These are phyloP conservation scores for Fistularia commersonii DNA, from an alignment of 2,797 vertebrate species.

Conservation along the genomic window DNA sequence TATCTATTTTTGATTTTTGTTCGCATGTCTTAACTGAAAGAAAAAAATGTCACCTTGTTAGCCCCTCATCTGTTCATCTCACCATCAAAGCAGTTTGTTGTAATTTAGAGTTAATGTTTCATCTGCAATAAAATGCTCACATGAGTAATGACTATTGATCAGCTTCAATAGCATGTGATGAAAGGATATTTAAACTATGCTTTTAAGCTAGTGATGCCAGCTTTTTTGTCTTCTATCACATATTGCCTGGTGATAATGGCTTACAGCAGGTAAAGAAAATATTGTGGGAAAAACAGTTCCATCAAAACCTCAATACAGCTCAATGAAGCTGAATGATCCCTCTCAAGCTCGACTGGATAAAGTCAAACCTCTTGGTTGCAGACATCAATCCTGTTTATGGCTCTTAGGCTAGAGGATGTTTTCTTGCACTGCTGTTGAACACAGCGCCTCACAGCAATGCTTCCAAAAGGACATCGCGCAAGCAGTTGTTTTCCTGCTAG, in stretches of 20 bases:
- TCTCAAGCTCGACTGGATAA: conserved; percentile 75
- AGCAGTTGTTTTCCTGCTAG: conserved; percentile 51
- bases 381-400: conserved; percentile 81
- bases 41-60: too few species aligned
- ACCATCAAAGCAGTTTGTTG: too few species aligned
- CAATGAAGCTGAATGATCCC: conserved; percentile 77
- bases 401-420: conserved; percentile 72
- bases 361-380: conserved; percentile 72
- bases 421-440: conserved; percentile 69
- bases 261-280: conserved; percentile 49
- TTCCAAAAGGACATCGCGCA: conserved; percentile 48
- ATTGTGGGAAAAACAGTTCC: conserved; percentile 58
- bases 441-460: conserved; percentile 53
- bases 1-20: too few species aligned
- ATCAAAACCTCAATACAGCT: conserved; percentile 64
- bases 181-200: not conserved
- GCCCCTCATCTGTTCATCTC: too few species aligned
- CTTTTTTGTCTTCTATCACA: conserved; percentile 27
- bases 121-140: too few species aligned
- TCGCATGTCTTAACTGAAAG: too few species aligned
- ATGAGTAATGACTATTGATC: too few species aligned
- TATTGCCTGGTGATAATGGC: conserved; percentile 24
- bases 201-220: conserved; percentile 6
- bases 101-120: too few species aligned
- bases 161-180: too few species aligned